Base-by-base conservation (phyloP, 2,113 vertebrate species). In the Hippotragus niger region DNA sequence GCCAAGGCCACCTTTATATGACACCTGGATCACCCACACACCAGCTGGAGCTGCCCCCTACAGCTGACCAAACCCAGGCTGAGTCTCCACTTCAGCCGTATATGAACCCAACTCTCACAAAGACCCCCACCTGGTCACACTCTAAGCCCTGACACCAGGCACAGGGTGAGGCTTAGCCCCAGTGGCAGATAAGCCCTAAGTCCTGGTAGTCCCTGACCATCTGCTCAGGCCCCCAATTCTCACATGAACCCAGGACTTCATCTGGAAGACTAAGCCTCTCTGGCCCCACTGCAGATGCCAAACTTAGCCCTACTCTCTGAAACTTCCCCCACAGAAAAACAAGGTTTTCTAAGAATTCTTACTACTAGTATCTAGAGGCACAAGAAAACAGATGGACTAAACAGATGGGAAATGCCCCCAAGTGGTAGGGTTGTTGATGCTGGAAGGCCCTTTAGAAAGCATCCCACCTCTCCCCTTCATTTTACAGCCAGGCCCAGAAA, bases 261-360 rank as follows among this genome's bases (percentile, higher is more conserved):
- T 9, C 5, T 5, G 36, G 74, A 82, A n/a, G 53, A 45, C 6
- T 21, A 62, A 81, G 47, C 50, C 64, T 64, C 50, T 23, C 78
- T 8, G 31, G 45, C 17, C 31, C 67, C 27, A 50, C 21, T 16
- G 43, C 52, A 55, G 78, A 86, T 62, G 88, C 93, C 85, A 84
- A 53, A 58, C 40, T n/a, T 47, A 58, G 71, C 91, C 55, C 83
- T 33, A 33, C 58, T 95, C 71, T 55, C 43, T 0, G 0, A 76
- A 82, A 23, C 53, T 36, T 81, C 71, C 53, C 55, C 76, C 57
- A n/a, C 82, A 86, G 81, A 94, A 71, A 86, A 55, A 31, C 86
- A 43, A 2, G 31, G 86, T 58, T 97, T 97, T 94, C 91, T 95
- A 95, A 96, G 94, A 92, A 95, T 92, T 93, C 96, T 84, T 92